phyloP scores from a whole-genome alignment of 2,113 vertebrate genomes.

The Xenopus laevis region DNA sequence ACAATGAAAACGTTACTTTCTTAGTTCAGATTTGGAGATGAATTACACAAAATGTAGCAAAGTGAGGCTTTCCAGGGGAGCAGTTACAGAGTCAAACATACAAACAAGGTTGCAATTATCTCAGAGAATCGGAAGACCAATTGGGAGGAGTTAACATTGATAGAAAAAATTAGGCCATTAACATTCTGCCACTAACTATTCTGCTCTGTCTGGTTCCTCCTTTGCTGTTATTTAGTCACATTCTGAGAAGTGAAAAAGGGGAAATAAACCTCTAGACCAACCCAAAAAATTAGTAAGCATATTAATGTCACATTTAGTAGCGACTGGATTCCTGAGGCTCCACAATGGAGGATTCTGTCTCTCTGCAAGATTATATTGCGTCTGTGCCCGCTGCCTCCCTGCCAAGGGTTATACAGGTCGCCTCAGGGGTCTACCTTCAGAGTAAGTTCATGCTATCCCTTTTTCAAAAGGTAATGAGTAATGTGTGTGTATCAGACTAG shows the following conservation, averaged over 20 bases:
- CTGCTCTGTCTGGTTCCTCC: constrained; percentile 10
- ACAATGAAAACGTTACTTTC: no score
- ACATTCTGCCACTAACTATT: no score
- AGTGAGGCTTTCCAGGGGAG: no score
- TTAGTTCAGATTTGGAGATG: no score
- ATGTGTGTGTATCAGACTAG: no score
- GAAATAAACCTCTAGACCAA: not conserved
- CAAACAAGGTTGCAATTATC: no score
- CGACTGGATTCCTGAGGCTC: not conserved
- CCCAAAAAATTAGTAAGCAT: not conserved
- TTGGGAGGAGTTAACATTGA: no score
- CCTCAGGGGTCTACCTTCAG: constrained; percentile 31
- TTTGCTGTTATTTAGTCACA: not conserved
- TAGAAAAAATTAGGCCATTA: no score
- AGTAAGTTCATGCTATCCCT: constrained; percentile 5
- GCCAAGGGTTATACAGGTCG: constrained; percentile 24
- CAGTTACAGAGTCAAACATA: no score
- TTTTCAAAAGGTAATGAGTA: no score
- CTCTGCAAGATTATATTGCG: constrained; percentile 16
- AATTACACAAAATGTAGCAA: no score
- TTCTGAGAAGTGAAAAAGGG: not conserved
- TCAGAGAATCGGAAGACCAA: no score
- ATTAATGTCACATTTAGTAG: not conserved
- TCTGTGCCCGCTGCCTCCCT: not conserved
- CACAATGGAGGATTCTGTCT: constrained; percentile 24